phyloP scores from a whole-genome alignment of 2,113 vertebrate genomes.

The Epinephelus cyanopodus region DNA sequence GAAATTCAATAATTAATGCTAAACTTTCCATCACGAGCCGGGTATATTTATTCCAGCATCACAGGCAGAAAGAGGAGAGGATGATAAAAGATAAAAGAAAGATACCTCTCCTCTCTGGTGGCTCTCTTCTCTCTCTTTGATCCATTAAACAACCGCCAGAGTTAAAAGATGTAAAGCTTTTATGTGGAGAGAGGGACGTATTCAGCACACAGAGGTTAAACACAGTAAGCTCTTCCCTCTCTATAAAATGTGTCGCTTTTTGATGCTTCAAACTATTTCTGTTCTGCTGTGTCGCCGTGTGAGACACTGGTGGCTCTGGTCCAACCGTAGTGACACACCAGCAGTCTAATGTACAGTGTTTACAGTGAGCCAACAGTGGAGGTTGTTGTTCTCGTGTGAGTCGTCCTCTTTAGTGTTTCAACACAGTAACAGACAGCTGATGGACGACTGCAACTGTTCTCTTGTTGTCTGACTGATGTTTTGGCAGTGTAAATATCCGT shows the following conservation, averaged over 20 bases:
- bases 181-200: background rate
- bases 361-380: conserved; percentile 44
- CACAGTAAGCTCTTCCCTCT: background rate
- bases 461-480: conserved; percentile 58
- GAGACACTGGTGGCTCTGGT: conserved; percentile 19
- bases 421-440: conserved; percentile 37
- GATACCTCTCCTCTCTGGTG: conserved; percentile 20
- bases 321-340: conserved; percentile 11
- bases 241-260: background rate
- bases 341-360: conserved; percentile 17
- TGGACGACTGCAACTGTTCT: conserved; percentile 53
- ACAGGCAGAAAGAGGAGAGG: conserved; percentile 26
- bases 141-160: conserved; percentile 25
- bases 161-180: conserved; percentile 34
- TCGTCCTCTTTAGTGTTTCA: conserved; percentile 2
- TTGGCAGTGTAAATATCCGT: conserved; percentile 29
- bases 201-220: conserved; percentile 17
- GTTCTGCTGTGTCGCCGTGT: background rate
- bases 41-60: conserved; percentile 41
- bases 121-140: conserved; percentile 21
- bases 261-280: conserved; percentile 9
- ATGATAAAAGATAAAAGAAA: conserved; percentile 35
- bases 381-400: conserved; percentile 27
- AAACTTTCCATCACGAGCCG: conserved; percentile 27
- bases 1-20: conserved; percentile 63